Evolutionary conservation across 2,113 vertebrate species (phyloP).

Genomic region (Marcusenius ussheri): DNA sequence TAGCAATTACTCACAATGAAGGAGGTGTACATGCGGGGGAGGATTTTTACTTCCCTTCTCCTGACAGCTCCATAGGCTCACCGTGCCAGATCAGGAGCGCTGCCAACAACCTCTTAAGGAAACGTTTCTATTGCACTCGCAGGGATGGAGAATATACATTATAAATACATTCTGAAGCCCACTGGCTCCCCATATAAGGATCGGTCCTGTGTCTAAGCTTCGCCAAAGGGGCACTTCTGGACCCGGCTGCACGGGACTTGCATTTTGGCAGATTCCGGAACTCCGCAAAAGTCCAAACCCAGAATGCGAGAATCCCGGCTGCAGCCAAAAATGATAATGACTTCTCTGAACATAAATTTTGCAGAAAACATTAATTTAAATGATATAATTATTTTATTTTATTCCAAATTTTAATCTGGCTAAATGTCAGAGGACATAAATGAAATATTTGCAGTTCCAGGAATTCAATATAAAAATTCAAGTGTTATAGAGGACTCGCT

Average conservation of each 20-base stretch:
- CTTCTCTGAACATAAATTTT: neutral
- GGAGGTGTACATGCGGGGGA: neutral
- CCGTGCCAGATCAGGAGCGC: neutral
- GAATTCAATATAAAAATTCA: neutral
- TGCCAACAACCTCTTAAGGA: conserved; percentile 20
- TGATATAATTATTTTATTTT: conserved; percentile 1
- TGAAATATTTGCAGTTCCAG: neutral
- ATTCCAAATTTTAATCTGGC: neutral
- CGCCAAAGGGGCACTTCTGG: conserved; percentile 13
- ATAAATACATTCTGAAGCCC: conserved; percentile 24
- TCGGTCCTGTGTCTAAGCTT: conserved; percentile 2
- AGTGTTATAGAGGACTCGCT: neutral
- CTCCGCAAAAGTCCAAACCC: neutral
- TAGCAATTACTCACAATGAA: conserved; percentile 20
- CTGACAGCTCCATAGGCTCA: neutral
- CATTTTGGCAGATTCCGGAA: neutral
- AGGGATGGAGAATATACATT: conserved; percentile 27
- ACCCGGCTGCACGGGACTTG: neutral
- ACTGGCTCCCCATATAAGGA: conserved; percentile 5
- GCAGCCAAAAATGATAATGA: neutral
- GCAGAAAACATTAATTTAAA: neutral
- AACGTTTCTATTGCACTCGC: conserved; percentile 23
- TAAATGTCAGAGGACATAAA: neutral
- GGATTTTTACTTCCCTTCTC: neutral
- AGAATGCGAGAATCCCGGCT: neutral